Evolutionary conservation across 2,797 vertebrate species (phyloP).

Genomic region (Poeciliopsis turneri): DNA sequence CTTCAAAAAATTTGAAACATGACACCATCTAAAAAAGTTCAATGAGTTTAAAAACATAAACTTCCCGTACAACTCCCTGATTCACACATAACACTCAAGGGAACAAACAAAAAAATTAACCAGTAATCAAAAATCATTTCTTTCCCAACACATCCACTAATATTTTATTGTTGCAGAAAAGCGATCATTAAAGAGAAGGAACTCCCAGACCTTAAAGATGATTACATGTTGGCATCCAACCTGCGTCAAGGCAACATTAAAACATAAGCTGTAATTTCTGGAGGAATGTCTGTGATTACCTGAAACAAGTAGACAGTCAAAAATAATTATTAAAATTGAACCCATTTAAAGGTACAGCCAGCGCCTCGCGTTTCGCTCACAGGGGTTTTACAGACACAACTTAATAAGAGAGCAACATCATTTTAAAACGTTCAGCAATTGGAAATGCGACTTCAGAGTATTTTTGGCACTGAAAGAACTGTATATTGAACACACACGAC

Average conservation of each 20-base stretch:
- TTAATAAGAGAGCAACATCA: neutral
- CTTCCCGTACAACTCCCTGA: neutral
- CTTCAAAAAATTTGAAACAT: neutral
- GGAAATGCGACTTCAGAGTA: neutral
- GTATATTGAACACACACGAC: neutral
- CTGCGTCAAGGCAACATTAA: slow-evolving; percentile 1
- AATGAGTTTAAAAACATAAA: neutral
- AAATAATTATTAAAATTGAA: slow-evolving; percentile 2
- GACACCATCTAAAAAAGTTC: neutral
- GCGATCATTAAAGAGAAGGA: neutral
- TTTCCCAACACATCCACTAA: neutral
- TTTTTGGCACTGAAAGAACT: neutral
- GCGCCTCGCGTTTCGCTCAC: neutral
- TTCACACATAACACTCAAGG: no score
- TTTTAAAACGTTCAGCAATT: neutral
- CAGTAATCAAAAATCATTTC: neutral
- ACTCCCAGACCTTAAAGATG: slow-evolving; percentile 1
- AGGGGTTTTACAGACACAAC: neutral
- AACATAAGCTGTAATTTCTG: neutral
- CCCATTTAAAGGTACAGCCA: neutral
- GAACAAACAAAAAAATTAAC: neutral
- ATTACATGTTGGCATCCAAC: neutral
- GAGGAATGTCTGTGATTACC: neutral
- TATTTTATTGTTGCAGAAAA: neutral
- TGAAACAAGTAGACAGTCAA: neutral